Conservation (phyloP, 2,797 vertebrate species). For the Apogon hyalosoma region DNA sequence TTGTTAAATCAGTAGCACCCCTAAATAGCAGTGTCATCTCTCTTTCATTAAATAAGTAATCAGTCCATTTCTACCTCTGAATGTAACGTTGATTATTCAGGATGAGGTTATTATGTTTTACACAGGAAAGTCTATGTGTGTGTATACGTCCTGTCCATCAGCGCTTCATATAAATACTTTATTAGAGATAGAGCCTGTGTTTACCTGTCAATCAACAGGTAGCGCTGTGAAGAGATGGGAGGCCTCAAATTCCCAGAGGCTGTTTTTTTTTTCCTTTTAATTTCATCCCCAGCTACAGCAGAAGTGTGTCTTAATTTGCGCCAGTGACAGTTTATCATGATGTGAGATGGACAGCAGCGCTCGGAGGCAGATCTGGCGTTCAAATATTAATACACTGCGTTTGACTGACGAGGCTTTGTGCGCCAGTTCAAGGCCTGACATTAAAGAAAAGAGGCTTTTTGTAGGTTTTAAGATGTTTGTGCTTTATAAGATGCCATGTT, state of each 20-base stretch:
- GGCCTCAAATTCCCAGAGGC: fast-evolving
- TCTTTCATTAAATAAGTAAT: conserved; percentile 68
- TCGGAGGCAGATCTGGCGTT: background rate
- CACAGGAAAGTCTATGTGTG: conserved; percentile 82
- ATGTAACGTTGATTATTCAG: conserved; percentile 77
- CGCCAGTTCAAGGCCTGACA: background rate
- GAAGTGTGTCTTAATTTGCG: conserved; percentile 19
- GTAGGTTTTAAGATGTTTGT: conserved; percentile 28
- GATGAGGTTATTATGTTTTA: conserved; percentile 83
- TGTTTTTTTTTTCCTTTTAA: background rate
- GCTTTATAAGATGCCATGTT: conserved; percentile 17
- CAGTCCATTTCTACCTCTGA: conserved; percentile 64
- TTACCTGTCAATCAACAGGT: conserved; percentile 56
- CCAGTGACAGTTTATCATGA: conserved; percentile 15
- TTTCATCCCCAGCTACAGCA: background rate
- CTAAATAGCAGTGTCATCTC: conserved; percentile 43
- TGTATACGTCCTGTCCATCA: conserved; percentile 87
- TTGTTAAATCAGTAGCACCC: conserved; percentile 49
- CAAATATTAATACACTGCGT: background rate
- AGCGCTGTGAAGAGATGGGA: background rate
- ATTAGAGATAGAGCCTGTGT: conserved; percentile 63
- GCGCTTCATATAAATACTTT: conserved; percentile 84
- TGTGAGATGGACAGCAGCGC: conserved; percentile 14
- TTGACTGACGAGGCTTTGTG: background rate
- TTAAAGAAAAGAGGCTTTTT: conserved; percentile 4